phyloP scores from a whole-genome alignment of 2,888 invertebrate genomes.

The Heteromyza rotundicornis region DNA sequence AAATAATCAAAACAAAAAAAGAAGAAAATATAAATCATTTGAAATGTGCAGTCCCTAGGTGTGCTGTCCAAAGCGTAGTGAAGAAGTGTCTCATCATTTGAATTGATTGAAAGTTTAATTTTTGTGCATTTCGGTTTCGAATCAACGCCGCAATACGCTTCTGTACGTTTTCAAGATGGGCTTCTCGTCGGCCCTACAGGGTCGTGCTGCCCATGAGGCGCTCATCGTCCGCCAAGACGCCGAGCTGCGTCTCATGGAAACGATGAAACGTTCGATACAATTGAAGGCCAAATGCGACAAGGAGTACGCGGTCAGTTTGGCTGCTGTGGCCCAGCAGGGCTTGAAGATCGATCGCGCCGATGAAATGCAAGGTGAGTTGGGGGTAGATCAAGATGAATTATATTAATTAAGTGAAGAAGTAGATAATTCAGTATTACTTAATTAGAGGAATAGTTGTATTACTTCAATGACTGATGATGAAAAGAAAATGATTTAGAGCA shows the following conservation, averaged over 20 bases:
- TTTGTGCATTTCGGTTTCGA: neutral
- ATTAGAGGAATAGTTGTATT: too few relatives aligned
- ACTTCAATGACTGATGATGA: too few relatives aligned
- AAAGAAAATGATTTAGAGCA: too few relatives aligned
- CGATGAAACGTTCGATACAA: constrained; percentile 85
- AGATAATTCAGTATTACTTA: too few relatives aligned
- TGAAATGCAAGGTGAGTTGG: constrained; percentile 63
- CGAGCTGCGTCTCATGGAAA: constrained; percentile 89
- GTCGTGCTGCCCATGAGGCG: constrained; percentile 89
- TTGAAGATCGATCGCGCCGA: constrained; percentile 76
- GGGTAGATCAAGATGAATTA: too few relatives aligned
- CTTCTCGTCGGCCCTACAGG: constrained; percentile 85
- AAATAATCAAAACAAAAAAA: constrained; percentile 26
- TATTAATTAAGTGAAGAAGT: too few relatives aligned
- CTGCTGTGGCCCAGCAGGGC: constrained; percentile 80
- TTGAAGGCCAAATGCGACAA: constrained; percentile 90
- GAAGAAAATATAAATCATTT: neutral
- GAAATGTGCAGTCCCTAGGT: neutral
- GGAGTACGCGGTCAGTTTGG: constrained; percentile 86
- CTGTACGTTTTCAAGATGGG: constrained; percentile 71
- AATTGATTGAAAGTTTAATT: neutral
- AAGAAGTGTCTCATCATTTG: constrained; percentile 13
- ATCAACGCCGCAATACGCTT: neutral
- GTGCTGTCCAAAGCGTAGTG: neutral
- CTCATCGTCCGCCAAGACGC: constrained; percentile 89